Evolutionary conservation across 30 jellyfish, hydroid and myxozoan genomes (phyloP), one percentile per base, ranked within the genome.

Genomic region (Aurelia aurita): DNA sequence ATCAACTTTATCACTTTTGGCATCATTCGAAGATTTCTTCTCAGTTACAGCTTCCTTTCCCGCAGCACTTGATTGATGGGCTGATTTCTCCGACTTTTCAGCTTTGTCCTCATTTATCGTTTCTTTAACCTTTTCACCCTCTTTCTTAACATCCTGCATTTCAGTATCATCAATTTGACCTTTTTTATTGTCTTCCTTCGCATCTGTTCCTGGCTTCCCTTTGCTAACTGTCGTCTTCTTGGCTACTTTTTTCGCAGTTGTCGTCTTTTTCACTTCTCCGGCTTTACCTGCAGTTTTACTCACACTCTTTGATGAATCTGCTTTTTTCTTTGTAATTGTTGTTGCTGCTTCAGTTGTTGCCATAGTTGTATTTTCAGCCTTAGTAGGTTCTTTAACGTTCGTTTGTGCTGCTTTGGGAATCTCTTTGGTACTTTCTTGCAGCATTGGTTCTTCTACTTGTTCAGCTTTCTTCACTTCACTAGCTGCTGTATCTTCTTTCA

Each of bases 291-390:
- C 84, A 19, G 84, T 32, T 23, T 82, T 76, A 11, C 58, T 53
- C 5, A 62, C 93, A 35, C 47, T 69, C 67, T 88, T 88, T 47
- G 82, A 88, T 43, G 63, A 23, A 22, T 84, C 91, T 66, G 43
- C 77, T 54, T 69, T 76, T 82, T 90, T 90, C 71, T 90, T 90
- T 22, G 67, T 92, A 23, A 54, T 25, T 3, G 59, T 59, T 43
- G 59, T 59, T n/a, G 31, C 77, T 3, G 68, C 18, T 35, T 62
- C 53, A 10, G 29, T 43, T 22, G 5, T 44, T 16, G 61, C 71
- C 12, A 81, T 26, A 12, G 62, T 25, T 22, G 57, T 23, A 12
- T 69, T 39, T 29, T 77, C 44, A 1, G 51, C 9, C 51, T 39
- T 39, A 2, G 51, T 5, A 39, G 51, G 51, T 15, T 39, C 51